phyloP scores from a whole-genome alignment of 2,797 vertebrate species.

The Molossus molossus region DNA sequence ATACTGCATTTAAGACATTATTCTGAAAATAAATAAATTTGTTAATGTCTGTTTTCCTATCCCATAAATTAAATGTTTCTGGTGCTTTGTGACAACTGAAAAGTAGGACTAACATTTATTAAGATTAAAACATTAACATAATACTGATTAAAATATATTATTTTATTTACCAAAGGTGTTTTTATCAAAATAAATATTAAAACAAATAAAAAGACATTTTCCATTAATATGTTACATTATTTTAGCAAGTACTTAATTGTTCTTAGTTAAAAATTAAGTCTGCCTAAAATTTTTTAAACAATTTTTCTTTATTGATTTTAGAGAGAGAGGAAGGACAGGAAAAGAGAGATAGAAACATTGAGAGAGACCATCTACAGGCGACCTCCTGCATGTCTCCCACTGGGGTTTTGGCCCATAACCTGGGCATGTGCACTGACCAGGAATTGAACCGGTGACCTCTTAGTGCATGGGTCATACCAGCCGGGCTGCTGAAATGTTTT shows the following conservation, averaged over 20 bases:
- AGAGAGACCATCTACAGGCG: too few species aligned
- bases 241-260: background rate
- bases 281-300: background rate
- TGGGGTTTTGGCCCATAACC: too few species aligned
- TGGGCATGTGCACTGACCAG: too few species aligned
- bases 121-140: background rate
- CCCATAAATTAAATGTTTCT: slow-evolving; percentile 1
- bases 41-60: background rate
- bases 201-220: slow-evolving; percentile 12
- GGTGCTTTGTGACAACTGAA: background rate
- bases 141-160: background rate
- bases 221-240: background rate
- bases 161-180: background rate
- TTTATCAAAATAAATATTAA: slow-evolving; percentile 47
- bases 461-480: too few species aligned
- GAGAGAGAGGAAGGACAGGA: too few species aligned
- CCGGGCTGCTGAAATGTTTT: background rate
- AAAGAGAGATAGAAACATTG: too few species aligned
- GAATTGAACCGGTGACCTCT: too few species aligned
- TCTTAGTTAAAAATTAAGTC: slow-evolving; percentile 26
- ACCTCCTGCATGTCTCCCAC: too few species aligned
- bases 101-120: background rate
- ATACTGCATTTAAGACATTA: background rate
- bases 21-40: slow-evolving; percentile 3
- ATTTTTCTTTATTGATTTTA: too few species aligned